Base-by-base conservation (phyloP, 2,113 vertebrate species). In the Phyllostomus hastatus region DNA sequence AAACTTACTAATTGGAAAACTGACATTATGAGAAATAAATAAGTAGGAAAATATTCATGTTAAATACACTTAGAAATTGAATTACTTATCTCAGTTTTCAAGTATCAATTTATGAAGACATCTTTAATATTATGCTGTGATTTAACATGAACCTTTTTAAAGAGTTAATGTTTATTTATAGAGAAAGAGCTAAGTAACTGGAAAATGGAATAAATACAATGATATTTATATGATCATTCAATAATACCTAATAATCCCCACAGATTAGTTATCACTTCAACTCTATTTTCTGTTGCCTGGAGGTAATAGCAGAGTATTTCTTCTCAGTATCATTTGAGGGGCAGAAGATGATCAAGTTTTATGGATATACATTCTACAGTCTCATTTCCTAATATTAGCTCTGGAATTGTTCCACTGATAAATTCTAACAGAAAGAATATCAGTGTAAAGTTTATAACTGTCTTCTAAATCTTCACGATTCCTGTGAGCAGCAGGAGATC, bases 1-100 rank as follows among this genome's bases (percentile, higher is more conserved):
- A 88, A 72, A 88, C 24, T 61, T 85, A 81, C 61, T 91, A 91
- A 88, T 96, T 95, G 35, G 28, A 86, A 91, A 96, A 85, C 22
- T 78, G 72, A 73, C 41, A 75, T 91, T 92, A 88, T 43, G 38
- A 88, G 11, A 93, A 97, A 78, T 72, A 95, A 94, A 75, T 85
- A 70, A 83, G 31, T 75, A 61, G 52, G 7, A 92, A 95, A 97
- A 93, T 94, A 86, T 78, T 89, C 89, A 9, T 76, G 20, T 80
- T 95, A 82, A 67, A 83, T 64, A 54, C 2, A 88, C 33, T 89
- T 95, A 64, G 22, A 64, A 95, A 95, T 92, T 43, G 16, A 86
- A 83, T 31, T 12, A 15, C 61, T 78, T 54, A 57, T 19, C 11
- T 35, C 15, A 28, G 12, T 81, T 84, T 75, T 4, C 73, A 91